Evolutionary conservation across 2,797 vertebrate genomes (phyloP).

Genomic region (Furcifer pardalis): DNA sequence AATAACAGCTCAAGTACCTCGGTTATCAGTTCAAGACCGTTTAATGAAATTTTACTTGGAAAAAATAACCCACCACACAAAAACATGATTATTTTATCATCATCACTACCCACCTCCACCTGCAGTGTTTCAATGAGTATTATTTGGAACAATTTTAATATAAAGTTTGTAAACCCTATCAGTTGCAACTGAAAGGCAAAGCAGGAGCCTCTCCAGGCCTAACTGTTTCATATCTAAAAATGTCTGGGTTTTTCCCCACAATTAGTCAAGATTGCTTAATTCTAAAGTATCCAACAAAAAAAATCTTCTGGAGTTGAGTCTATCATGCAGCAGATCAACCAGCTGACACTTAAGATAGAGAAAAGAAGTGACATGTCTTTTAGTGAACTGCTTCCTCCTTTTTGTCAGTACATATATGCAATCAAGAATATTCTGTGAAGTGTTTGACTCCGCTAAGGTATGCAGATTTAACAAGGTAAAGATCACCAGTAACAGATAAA

Average conservation of each 20-base stretch:
- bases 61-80: too few species aligned
- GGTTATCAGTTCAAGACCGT: too few species aligned
- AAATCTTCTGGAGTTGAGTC: not conserved
- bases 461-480: not conserved
- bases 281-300: constrained; percentile 10
- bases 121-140: constrained; percentile 49
- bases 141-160: constrained; percentile 15
- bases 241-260: not conserved
- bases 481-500: not conserved
- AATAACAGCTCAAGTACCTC: too few species aligned
- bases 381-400: not conserved
- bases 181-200: constrained; percentile 39
- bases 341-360: not conserved
- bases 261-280: constrained; percentile 11
- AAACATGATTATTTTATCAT: too few species aligned
- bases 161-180: constrained; percentile 43
- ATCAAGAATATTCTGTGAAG: not conserved
- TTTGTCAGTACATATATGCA: not conserved
- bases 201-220: not conserved
- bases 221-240: not conserved
- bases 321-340: not conserved
- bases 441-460: not conserved
- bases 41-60: too few species aligned
- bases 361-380: not conserved
- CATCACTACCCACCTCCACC: constrained; percentile 25